phyloP scores from a whole-genome alignment of 2,113 vertebrate genomes.

The Pleuronectes platessa region DNA sequence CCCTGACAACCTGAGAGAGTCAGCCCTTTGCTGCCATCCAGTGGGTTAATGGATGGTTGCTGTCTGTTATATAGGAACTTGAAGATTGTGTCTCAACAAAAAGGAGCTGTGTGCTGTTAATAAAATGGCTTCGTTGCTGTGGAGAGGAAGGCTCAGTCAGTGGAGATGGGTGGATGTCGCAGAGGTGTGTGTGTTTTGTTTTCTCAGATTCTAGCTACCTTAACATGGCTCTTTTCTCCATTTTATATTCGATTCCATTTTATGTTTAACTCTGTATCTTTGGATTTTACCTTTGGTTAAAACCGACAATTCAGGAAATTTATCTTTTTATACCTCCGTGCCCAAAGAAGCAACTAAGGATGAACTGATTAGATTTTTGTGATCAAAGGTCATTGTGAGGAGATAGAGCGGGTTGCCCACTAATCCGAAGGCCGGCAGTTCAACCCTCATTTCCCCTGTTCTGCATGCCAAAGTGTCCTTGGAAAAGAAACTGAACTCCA shows the following conservation, averaged over 20 bases:
- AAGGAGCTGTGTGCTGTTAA: background rate
- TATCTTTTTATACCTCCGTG: no score
- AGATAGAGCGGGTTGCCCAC: no score
- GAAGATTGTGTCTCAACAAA: background rate
- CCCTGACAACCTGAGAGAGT: background rate
- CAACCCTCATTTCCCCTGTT: no score
- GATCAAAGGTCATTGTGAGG: no score
- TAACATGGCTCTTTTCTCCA: background rate
- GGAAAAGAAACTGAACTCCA: no score
- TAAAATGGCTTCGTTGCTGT: background rate
- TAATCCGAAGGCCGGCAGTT: no score
- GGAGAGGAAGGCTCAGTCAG: background rate
- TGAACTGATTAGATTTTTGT: no score
- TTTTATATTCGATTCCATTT: background rate
- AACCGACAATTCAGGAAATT: background rate
- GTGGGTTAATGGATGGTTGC: constrained; percentile 10
- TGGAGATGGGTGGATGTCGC: background rate
- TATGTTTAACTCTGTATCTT: background rate
- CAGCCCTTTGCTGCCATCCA: constrained; percentile 31
- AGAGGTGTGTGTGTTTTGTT: background rate
- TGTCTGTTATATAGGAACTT: background rate
- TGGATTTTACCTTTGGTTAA: background rate
- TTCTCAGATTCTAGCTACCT: background rate
- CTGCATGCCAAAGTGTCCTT: no score
- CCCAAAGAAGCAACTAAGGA: no score